Percentiles rank a stretch among this genome's conserved stretches.
Evolutionary conservation across 2,113 vertebrate species (phyloP).

Genomic region (Phyllostomus hastatus): DNA sequence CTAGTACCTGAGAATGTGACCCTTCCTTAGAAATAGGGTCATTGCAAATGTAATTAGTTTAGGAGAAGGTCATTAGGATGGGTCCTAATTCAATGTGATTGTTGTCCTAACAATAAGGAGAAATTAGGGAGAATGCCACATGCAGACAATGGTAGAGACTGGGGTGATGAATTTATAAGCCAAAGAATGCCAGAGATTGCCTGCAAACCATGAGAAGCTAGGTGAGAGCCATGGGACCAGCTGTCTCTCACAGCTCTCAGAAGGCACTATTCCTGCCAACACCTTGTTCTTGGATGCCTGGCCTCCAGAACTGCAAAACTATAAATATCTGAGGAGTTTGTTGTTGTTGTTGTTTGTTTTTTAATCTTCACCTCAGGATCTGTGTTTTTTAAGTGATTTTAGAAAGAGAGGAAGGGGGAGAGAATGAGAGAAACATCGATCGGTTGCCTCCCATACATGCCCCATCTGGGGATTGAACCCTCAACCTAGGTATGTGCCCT

Average conservation of each 20-base stretch:
- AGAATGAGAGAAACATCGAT: no score
- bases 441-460: no score
- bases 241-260: not conserved
- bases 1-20: not conserved
- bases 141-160: not conserved
- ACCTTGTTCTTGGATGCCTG: not conserved
- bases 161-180: not conserved
- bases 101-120: not conserved
- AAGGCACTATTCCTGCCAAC: fast-evolving
- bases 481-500: no score
- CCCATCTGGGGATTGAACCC: no score
- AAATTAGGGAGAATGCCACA: not conserved
- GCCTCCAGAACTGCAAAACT: not conserved
- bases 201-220: not conserved
- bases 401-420: no score
- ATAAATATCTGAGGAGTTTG: not conserved
- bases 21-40: not conserved
- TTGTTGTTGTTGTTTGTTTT: no score
- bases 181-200: not conserved
- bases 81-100: not conserved
- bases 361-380: no score
- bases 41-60: not conserved
- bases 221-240: not conserved
- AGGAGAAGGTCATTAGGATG: not conserved
- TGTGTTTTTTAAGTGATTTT: no score